Evolutionary conservation across 2,113 vertebrate species (phyloP).

Genomic region (Phainopepla nitens): DNA sequence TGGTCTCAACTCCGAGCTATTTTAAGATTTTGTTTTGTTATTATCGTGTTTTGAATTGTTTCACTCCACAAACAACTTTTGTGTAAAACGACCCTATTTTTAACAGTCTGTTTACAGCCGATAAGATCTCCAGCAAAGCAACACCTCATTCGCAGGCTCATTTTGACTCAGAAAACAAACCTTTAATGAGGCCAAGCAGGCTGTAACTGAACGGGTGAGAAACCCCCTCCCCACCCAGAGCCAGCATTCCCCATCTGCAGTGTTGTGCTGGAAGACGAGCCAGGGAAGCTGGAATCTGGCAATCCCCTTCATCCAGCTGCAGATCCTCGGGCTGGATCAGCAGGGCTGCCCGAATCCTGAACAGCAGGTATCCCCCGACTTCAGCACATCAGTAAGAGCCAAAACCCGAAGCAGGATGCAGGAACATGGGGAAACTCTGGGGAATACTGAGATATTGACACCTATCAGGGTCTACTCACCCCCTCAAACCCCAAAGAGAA

Average conservation of each 20-base stretch:
- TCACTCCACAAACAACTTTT: slow-evolving; percentile 47
- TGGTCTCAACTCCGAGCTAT: slow-evolving; percentile 34
- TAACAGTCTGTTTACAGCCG: slow-evolving; percentile 1
- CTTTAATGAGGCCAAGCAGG: background rate
- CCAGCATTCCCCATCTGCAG: background rate
- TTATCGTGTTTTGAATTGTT: slow-evolving; percentile 48
- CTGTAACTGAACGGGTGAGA: background rate
- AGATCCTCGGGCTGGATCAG: background rate
- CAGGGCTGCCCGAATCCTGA: background rate
- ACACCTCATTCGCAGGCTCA: background rate
- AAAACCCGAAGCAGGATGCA: rapidly evolving
- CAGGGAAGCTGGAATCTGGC: background rate
- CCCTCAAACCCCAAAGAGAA: background rate
- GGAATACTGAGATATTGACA: background rate
- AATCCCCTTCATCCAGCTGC: background rate
- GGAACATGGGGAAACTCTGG: background rate
- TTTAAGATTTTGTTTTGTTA: slow-evolving; percentile 54
- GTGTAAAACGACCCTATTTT: slow-evolving; percentile 49
- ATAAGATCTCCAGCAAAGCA: slow-evolving; percentile 45
- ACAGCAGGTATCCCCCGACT: background rate
- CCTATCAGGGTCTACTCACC: background rate
- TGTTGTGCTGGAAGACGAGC: background rate
- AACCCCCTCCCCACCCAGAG: background rate
- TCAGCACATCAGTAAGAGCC: background rate
- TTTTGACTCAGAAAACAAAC: background rate